Conservation (phyloP, 2,888 invertebrate species). For the Meloe dianella region DNA sequence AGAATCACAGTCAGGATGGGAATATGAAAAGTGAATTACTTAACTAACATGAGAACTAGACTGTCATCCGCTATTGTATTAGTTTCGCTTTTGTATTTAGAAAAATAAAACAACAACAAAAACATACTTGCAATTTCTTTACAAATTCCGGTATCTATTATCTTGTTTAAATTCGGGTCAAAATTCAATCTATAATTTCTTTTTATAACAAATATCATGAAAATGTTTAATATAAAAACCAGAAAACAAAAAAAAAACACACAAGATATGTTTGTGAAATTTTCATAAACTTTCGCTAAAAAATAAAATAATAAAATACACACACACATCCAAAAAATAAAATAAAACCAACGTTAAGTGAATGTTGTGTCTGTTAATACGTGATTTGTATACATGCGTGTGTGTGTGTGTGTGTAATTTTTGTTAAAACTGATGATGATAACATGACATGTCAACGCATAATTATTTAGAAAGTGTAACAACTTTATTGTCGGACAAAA, state of each 20-base stretch:
- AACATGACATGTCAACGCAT: conserved; percentile 36
- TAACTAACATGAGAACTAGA: conserved; percentile 41
- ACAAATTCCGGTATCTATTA: conserved; percentile 18
- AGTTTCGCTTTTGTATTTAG: conserved; percentile 20
- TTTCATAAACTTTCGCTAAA: conserved; percentile 27
- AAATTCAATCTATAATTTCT: conserved; percentile 26
- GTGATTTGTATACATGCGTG: not conserved
- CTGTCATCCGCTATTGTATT: conserved; percentile 38
- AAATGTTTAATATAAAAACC: too few relatives aligned
- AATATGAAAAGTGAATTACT: conserved; percentile 43
- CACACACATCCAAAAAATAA: not conserved
- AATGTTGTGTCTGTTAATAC: not conserved
- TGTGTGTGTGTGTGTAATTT: conserved; percentile 6
- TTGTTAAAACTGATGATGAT: conserved; percentile 8
- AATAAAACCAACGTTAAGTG: not conserved
- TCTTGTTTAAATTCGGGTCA: conserved; percentile 39
- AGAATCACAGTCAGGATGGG: conserved; percentile 20
- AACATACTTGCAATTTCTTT: conserved; percentile 39
- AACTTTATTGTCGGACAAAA: conserved; percentile 7
- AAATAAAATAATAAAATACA: conserved; percentile 4
- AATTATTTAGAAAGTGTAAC: conserved; percentile 38
- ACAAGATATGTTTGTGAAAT: not conserved
- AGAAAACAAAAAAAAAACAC: not conserved
- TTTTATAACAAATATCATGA: not conserved
- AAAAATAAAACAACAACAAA: conserved; percentile 16